Conservation (phyloP, 1,140 invertebrate genomes). For the Lutraria rhynchaena region DNA sequence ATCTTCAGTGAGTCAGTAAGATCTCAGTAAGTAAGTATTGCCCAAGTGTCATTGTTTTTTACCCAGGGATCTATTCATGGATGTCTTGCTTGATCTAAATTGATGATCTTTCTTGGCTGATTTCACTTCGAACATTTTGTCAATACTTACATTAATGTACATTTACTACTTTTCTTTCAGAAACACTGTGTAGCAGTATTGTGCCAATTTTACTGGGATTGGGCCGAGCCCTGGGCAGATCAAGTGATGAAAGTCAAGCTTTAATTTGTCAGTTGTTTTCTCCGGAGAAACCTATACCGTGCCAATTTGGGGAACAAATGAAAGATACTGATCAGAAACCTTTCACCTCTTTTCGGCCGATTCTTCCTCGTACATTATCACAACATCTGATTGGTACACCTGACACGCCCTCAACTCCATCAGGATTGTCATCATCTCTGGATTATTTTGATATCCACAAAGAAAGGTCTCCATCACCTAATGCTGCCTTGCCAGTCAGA, state of each 20-base stretch:
- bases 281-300: slow-evolving; percentile 61
- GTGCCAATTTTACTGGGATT: slow-evolving; percentile 94
- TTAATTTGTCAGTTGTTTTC: slow-evolving; percentile 92
- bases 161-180: no score
- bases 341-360: slow-evolving; percentile 86
- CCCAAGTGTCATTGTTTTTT: no score
- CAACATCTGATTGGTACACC: slow-evolving; percentile 85
- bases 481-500: slow-evolving; percentile 72
- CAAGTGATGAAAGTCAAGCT: slow-evolving; percentile 88
- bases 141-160: no score
- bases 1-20: no score
- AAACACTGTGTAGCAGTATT: slow-evolving; percentile 90
- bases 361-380: slow-evolving; percentile 95
- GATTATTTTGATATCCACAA: slow-evolving; percentile 62
- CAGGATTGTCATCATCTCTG: slow-evolving; percentile 14
- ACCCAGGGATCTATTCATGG: no score
- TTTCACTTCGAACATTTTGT: no score
- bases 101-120: no score
- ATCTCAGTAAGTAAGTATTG: no score
- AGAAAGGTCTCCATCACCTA: slow-evolving; percentile 82
- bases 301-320: slow-evolving; percentile 31
- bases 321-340: slow-evolving; percentile 78
- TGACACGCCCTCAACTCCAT: slow-evolving; percentile 61
- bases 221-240: slow-evolving; percentile 92
- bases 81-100: no score